Evolutionary conservation across 2,888 invertebrate species (phyloP), one percentile per base, ranked within the genome.

Genomic region (Pegoplata infirma): DNA sequence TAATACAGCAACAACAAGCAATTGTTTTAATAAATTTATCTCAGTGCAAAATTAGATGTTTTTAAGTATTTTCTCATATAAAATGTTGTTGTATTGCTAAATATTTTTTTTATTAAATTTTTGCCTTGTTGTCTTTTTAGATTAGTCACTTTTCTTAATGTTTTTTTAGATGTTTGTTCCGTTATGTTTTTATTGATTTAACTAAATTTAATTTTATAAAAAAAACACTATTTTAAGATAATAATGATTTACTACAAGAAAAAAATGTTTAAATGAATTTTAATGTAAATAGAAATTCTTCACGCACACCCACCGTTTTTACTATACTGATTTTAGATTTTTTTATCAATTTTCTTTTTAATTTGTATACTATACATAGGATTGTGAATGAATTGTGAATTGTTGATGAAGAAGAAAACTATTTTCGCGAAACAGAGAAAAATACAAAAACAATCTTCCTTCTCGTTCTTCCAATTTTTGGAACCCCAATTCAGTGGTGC

Each of bases 121-220:
- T 23, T 51, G 23, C 32, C 21, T 21, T 16, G 61, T 53, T 63
- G 61, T 23, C 21, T 16, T 14, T 53, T 16, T 28, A 23, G 12
- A n/a, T 68, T 75, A 72, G 56, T 72, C 76, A 76, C 58, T 67
- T 32, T 19, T 32, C 53, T 40, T n/a, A n/a, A n/a, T n/a, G n/a
- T n/a, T n/a, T n/a, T n/a, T n/a, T n/a, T n/a, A n/a, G n/a, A n/a
- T n/a, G n/a, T n/a, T n/a, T n/a, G n/a, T n/a, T n/a, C n/a, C n/a
- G n/a, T n/a, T n/a, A n/a, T n/a, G n/a, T n/a, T n/a, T n/a, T n/a
- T n/a, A n/a, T n/a, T n/a, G n/a, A n/a, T n/a, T n/a, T n/a, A n/a
- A n/a, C n/a, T n/a, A n/a, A n/a, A n/a, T n/a, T n/a, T n/a, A n/a
- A n/a, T n/a, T n/a, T n/a, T n/a, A n/a, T n/a, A n/a, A n/a, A n/a